These are phyloP conservation scores for Drosophila tanythrix DNA, from an alignment of 2,888 invertebrate genomes.

Conservation along the genomic window DNA sequence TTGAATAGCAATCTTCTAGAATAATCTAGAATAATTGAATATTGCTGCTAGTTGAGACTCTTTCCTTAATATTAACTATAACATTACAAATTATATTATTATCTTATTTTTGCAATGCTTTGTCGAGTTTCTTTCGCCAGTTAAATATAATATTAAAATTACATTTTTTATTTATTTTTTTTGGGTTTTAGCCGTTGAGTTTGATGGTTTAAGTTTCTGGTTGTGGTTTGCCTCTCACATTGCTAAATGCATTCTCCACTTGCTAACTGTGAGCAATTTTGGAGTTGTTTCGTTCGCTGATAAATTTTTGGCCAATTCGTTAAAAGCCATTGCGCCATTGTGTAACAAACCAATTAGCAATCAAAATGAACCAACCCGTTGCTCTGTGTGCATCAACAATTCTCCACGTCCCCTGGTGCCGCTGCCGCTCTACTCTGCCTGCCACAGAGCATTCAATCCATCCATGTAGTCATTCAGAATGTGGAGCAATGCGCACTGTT, in stretches of 20 bases:
- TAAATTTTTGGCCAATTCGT: constrained; percentile 78
- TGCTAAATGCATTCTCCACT: not conserved
- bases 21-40: not conserved
- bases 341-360: constrained; percentile 84
- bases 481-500: constrained; percentile 70
- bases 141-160: no score
- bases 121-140: no score
- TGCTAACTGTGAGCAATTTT: constrained; percentile 17
- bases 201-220: not conserved
- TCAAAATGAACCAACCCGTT: constrained; percentile 83
- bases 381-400: constrained; percentile 30
- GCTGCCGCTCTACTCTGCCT: not conserved
- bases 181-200: not conserved
- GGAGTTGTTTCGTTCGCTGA: constrained; percentile 53
- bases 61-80: no score
- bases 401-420: not conserved
- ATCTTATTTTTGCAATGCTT: not conserved
- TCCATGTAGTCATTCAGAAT: constrained; percentile 45
- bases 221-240: not conserved
- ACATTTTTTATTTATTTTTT: no score
- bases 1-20: not conserved
- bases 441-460: constrained; percentile 27
- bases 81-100: not conserved
- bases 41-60: not conserved
- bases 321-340: constrained; percentile 81